phyloP scores from a whole-genome alignment of 2,113 vertebrate genomes.

The Rhombomys opimus region DNA sequence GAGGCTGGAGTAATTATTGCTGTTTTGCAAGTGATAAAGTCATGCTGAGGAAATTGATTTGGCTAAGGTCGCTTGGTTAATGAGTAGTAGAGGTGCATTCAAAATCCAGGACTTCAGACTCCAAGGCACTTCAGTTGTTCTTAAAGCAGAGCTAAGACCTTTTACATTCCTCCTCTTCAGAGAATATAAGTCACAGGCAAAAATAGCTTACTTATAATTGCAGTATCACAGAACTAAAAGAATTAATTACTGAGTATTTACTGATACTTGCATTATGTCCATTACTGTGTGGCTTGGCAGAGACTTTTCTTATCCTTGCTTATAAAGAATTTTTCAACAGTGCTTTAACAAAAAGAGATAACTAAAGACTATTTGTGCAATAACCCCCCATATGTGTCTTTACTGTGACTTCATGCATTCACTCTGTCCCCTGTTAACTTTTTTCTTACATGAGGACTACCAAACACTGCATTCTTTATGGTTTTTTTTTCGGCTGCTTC shows the following conservation, averaged over 20 bases:
- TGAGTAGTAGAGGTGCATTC: conserved; percentile 31
- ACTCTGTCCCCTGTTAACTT: not conserved
- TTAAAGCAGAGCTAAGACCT: conserved; percentile 21
- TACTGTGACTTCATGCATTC: not conserved
- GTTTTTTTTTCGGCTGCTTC: conserved; percentile 14
- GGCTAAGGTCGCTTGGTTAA: not conserved
- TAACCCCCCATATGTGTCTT: not conserved
- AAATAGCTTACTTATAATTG: conserved; percentile 47
- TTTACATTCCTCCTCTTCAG: not conserved
- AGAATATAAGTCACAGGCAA: conserved; percentile 19
- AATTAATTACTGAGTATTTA: conserved; percentile 26
- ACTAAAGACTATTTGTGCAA: not conserved
- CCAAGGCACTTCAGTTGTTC: not conserved
- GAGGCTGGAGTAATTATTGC: not conserved
- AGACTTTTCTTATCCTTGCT: conserved; percentile 5
- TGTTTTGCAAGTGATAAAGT: conserved; percentile 45
- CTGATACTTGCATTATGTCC: not conserved
- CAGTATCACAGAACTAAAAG: conserved; percentile 7
- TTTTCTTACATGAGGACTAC: not conserved
- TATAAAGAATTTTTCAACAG: not conserved
- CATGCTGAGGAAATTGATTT: conserved; percentile 43
- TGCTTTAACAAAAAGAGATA: conserved; percentile 31
- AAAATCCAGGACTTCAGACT: conserved; percentile 53
- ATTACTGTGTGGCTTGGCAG: not conserved
- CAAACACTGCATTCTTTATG: not conserved